phyloP scores from a whole-genome alignment of 2,797 vertebrate species.

The Tauraco hartlaubi region DNA sequence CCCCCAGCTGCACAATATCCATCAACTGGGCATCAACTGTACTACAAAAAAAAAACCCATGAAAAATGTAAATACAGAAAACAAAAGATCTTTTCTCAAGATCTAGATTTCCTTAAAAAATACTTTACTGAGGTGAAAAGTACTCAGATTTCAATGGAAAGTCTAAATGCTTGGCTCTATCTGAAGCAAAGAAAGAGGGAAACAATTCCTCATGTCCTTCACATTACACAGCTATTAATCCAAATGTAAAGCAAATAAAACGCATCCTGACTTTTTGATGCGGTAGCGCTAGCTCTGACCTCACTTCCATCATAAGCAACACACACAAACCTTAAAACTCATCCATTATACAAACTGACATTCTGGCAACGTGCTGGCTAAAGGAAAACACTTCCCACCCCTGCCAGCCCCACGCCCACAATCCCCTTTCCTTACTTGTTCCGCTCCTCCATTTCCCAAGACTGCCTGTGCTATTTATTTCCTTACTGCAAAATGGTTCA shows the following conservation, averaged over 20 bases:
- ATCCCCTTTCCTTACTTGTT: background rate
- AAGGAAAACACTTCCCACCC: background rate
- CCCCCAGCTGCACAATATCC: background rate
- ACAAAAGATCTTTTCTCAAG: background rate
- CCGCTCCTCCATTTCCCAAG: background rate
- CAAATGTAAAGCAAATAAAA: background rate
- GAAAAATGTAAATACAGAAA: background rate
- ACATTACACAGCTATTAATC: background rate
- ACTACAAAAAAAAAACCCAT: background rate
- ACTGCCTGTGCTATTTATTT: background rate
- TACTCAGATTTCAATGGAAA: background rate
- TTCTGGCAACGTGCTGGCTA: background rate
- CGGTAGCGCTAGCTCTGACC: background rate
- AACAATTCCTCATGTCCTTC: background rate
- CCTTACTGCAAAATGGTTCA: background rate
- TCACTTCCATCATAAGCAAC: background rate
- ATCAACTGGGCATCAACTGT: background rate
- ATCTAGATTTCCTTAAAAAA: background rate
- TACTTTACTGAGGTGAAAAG: background rate
- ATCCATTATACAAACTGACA: background rate
- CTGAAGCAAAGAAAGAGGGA: background rate
- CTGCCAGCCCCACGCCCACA: background rate
- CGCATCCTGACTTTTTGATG: background rate
- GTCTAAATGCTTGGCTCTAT: background rate
- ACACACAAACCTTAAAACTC: background rate